Base-by-base conservation (phyloP, 2,797 vertebrate species). In the Acanthiza pusilla region DNA sequence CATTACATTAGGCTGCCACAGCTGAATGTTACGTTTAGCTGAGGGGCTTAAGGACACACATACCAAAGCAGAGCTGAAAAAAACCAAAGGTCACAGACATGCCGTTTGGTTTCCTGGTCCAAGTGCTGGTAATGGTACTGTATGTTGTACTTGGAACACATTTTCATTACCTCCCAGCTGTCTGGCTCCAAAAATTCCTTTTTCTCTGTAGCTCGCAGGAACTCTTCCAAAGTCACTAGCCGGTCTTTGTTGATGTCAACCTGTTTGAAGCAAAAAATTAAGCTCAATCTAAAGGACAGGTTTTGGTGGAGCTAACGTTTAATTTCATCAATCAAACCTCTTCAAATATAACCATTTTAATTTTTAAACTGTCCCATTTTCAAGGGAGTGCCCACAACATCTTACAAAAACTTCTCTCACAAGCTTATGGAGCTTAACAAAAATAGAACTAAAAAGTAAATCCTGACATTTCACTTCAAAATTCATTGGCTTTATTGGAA, bases 151-250 rank as follows among this genome's bases (percentile, higher is more conserved):
- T 79, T 89, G 50, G 89, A 91, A 74, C 43, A 22, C 23, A 1
- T 21, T 72, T 71, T 17, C 47, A 53, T 98, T 96, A 99, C 99
- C 99, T 99, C 99, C 99, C 99, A 99, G 96, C 98, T 99, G 32
- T 99, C 99, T 57, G 99, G 98, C 97, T 99, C 99, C 97, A 99
- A 96, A 97, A 99, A 99, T 93, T 99, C 99, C 82, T 98, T 99
- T 92, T 99, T 99, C 96, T 98, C 99, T 67, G 99, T 99, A 55
- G 99, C 98, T 93, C 98, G 97, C 62, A 99, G 92, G 97, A 99
- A 99, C 96, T 99, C 99, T 2, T 99, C 98, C 94, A 99, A 94
- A 72, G 99, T 99, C 68, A 99, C 98, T 80, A 99, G 96, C 42
- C 99, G 98, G 97, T 99, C 99, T 97, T 98, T 99, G 97, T 99